A percentile compares a stretch with the other conserved stretches of the same genome.
Evolutionary conservation across 2,888 invertebrate genomes (phyloP).

Genomic region (Tachina fera): DNA sequence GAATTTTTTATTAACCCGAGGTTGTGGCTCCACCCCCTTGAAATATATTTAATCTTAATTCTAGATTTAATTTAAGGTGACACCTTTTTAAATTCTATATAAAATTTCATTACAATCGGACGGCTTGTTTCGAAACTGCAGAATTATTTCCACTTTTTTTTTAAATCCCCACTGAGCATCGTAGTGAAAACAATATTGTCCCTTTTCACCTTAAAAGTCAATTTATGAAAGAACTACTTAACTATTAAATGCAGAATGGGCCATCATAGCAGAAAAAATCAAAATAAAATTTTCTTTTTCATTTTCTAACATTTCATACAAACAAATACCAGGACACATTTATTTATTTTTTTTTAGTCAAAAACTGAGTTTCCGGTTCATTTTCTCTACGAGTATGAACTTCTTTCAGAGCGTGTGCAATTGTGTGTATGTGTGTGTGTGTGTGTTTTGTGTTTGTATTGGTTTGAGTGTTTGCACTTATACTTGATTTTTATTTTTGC

Average conservation of each 20-base stretch:
- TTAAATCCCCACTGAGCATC: too few relatives aligned
- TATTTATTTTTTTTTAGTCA: background rate
- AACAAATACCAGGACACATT: background rate
- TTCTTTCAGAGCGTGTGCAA: background rate
- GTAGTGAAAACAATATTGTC: too few relatives aligned
- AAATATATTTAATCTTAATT: too few relatives aligned
- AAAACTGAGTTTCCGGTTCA: conserved; percentile 46
- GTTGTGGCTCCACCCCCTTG: too few relatives aligned
- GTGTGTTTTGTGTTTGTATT: background rate
- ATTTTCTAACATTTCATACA: background rate
- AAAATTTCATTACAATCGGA: too few relatives aligned
- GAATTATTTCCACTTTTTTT: too few relatives aligned
- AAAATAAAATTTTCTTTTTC: background rate
- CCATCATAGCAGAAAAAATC: background rate
- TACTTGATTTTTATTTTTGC: conserved; percentile 23
- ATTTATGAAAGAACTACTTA: too few relatives aligned
- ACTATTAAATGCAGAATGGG: background rate
- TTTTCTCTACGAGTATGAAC: conserved; percentile 22
- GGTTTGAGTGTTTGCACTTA: conserved; percentile 32
- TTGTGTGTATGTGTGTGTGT: background rate
- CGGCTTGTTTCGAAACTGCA: too few relatives aligned
- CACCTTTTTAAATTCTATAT: too few relatives aligned
- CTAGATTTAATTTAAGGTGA: too few relatives aligned
- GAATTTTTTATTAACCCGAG: too few relatives aligned
- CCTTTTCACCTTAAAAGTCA: too few relatives aligned